A percentile compares a stretch with the other conserved stretches of the same genome.
Conservation (phyloP, 2,797 vertebrate species). For the Sebastes wilsoni region DNA sequence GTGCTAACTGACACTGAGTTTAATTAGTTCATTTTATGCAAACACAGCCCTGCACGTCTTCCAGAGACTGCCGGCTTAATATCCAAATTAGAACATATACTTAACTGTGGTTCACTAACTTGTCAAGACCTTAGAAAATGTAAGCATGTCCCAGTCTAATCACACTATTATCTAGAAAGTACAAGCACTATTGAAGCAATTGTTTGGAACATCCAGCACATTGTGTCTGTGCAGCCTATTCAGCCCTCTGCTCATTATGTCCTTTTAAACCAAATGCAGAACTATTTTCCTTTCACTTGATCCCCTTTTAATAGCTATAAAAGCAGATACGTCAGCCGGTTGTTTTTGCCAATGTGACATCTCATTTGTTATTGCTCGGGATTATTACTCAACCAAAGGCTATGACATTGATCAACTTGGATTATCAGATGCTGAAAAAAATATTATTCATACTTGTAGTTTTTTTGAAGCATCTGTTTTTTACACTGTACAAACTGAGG, state of each 20-base stretch:
- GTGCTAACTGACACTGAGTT: background rate
- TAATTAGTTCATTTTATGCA: background rate
- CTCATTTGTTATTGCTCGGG: conserved; percentile 28
- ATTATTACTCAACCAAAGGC: conserved; percentile 34
- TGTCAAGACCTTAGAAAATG: conserved; percentile 2
- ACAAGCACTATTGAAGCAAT: background rate
- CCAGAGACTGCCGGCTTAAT: background rate
- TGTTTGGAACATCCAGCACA: conserved; percentile 7
- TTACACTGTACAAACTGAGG: background rate
- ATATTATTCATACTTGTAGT: conserved; percentile 13
- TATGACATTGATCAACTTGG: conserved; percentile 24
- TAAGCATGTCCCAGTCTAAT: conserved; percentile 5
- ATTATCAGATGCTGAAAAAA: conserved; percentile 16
- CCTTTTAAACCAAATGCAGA: conserved; percentile 19
- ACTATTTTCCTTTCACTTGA: conserved; percentile 23
- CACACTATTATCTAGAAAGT: conserved; percentile 10
- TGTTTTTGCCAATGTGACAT: conserved; percentile 33
- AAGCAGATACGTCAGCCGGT: conserved; percentile 24
- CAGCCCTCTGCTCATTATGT: conserved; percentile 32
- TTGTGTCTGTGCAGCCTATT: background rate
- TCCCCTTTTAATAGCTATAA: conserved; percentile 25
- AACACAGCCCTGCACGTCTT: background rate
- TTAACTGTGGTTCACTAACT: background rate
- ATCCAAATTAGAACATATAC: background rate
- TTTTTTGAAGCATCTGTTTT: conserved; percentile 2